phyloP scores from a whole-genome alignment of 2,888 invertebrate genomes.

The Acronicta aceris region DNA sequence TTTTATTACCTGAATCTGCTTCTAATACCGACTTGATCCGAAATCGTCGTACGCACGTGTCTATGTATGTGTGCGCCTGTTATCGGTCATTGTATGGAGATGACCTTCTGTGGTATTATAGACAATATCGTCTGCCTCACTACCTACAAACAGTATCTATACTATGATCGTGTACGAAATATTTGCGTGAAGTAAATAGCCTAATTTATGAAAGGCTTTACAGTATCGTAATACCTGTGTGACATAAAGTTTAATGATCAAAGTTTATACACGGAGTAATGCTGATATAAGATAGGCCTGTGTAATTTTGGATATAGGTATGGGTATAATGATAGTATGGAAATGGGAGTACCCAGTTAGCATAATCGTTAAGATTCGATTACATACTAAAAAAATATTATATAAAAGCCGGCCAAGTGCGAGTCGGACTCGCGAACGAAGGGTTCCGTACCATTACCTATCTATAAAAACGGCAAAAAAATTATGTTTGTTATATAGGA shows the following conservation, averaged over 20 bases:
- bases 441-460: too few species aligned
- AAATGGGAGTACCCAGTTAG: constrained; percentile 18
- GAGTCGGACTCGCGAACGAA: too few species aligned
- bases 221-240: constrained; percentile 42
- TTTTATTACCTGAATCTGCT: too few species aligned
- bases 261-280: constrained; percentile 32
- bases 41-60: too few species aligned
- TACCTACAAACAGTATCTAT: constrained; percentile 21
- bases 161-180: constrained; percentile 21
- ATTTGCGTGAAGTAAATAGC: constrained; percentile 37
- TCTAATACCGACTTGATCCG: too few species aligned
- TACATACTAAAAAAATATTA: too few species aligned
- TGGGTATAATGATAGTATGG: constrained; percentile 15
- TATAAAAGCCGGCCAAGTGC: too few species aligned
- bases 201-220: constrained; percentile 48
- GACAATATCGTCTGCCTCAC: constrained; percentile 42
- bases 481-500: too few species aligned
- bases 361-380: constrained; percentile 6
- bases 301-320: constrained; percentile 15
- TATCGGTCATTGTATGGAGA: too few species aligned
- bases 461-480: too few species aligned
- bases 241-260: constrained; percentile 47
- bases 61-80: too few species aligned
- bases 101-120: constrained; percentile 14
- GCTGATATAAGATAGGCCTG: constrained; percentile 24